phyloP scores from a whole-genome alignment of 1,140 invertebrate species.

The Acromyrmex echinatior region DNA sequence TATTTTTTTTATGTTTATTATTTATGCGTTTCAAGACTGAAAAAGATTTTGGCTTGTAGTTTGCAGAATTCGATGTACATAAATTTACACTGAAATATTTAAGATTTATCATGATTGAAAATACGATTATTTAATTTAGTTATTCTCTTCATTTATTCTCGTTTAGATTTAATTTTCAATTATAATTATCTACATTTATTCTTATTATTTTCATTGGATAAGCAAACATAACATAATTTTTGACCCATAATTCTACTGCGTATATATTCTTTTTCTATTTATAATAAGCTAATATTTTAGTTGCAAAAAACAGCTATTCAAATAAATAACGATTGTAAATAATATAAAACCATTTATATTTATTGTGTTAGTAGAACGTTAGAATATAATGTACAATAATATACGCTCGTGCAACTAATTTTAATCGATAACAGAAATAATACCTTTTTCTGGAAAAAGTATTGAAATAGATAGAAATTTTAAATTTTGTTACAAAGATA shows the following conservation, averaged over 20 bases:
- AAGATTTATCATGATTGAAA: no score
- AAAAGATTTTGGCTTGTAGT: no score
- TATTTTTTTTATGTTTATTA: no score
- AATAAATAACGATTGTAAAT: not conserved
- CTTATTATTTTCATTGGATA: no score
- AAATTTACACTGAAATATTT: no score
- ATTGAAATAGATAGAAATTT: not conserved
- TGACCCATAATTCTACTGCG: not conserved
- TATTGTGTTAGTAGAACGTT: not conserved
- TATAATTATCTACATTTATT: not conserved
- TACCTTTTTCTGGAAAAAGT: not conserved
- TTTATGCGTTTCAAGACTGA: no score
- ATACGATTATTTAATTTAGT: no score
- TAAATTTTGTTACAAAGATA: not conserved
- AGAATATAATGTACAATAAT: not conserved
- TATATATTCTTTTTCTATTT: not conserved
- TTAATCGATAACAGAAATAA: not conserved
- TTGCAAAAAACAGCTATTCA: not conserved
- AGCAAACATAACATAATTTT: not conserved
- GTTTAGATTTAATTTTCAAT: no score
- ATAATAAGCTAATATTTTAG: not conserved
- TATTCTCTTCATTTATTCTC: no score
- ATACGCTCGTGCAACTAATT: not conserved
- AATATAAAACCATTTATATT: slow-evolving; percentile 9
- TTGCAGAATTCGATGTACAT: no score